Evolutionary conservation across 2,888 invertebrate species (phyloP), one percentile per base, ranked within the genome.

Genomic region (Eubasilissa splendida): DNA sequence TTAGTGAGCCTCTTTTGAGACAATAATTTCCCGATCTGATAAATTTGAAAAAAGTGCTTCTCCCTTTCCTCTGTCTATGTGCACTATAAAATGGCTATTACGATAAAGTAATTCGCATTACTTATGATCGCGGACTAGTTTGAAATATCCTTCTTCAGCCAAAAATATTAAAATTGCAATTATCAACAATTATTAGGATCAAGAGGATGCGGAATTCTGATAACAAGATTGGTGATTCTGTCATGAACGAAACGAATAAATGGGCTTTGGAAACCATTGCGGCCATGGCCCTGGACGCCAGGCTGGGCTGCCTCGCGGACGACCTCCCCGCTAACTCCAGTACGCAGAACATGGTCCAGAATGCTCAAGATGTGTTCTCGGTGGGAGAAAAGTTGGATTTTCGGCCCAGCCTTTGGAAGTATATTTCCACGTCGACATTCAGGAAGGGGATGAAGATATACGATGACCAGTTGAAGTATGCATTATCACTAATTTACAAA

Each of bases 381-480:
- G 33, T 79, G 3, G 78, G 75, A 31, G 81, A 59, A 12, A 68
- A 86, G 76, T 82, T 88, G 42, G 88, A 89, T 68, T 81, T 88
- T 54, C 56, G 84, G n/a, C 86, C 87, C 0, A 86, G 87, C 4
- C 33, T 87, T 0, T 88, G 88, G 87, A 86, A 85, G 80, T 83
- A 85, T 54, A 80, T 86, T 11, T 84, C 85, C 50, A 88, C 87
- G 0, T 86, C 85, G 33, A 84, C 84, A 4, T 88, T 87, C 86
- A 86, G 85, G 66, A 84, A 85, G 84, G 86, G 86, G 50, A 86
- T 88, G 70, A 84, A 85, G 81, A 87, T 85, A 66, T 86, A 90
- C 87, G 87, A 88, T 84, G 86, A 82, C 31, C 83, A 83, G 68
- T 7, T 80, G 0, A 79, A 76, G 83, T 83, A 22, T 71, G 81